A percentile compares a stretch with the other conserved stretches of the same genome.
phyloP scores from a whole-genome alignment of 2,888 invertebrate genomes.

The Calameuta filiformis region DNA sequence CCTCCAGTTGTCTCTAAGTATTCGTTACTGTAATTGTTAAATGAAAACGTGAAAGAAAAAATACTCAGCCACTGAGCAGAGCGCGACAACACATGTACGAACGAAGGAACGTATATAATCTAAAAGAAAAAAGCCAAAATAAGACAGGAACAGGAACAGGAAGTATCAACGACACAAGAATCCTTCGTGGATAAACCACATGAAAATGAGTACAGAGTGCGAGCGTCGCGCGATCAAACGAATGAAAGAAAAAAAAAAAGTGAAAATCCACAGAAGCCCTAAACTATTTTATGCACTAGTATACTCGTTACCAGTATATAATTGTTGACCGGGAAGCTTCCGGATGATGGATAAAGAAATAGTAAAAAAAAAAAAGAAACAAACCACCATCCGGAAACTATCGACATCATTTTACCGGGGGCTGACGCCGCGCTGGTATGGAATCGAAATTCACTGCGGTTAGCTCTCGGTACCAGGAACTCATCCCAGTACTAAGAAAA shows the following conservation, averaged over 20 bases:
- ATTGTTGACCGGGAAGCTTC: not conserved
- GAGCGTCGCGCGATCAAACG: not conserved
- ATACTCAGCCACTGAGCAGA: constrained; percentile 17
- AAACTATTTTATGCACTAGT: not conserved
- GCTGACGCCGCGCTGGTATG: not conserved
- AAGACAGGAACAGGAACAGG: not conserved
- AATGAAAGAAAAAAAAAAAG: not conserved
- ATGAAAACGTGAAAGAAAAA: constrained; percentile 2
- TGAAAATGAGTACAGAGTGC: not conserved
- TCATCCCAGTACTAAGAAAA: constrained; percentile 19
- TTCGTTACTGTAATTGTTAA: constrained; percentile 16
- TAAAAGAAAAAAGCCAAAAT: not conserved
- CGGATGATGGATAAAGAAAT: not conserved
- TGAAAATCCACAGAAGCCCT: not conserved
- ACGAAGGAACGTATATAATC: not conserved
- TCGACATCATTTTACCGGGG: not conserved
- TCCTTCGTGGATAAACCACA: not conserved
- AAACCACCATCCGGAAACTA: not conserved
- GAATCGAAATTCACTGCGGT: not conserved
- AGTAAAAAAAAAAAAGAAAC: not conserved
- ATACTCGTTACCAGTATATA: constrained; percentile 7
- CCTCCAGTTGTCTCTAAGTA: not conserved
- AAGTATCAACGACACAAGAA: not conserved
- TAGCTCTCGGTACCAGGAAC: constrained; percentile 2
- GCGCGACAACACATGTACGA: not conserved